A percentile compares a stretch with the other conserved stretches of the same genome.
phyloP scores from a whole-genome alignment of 1,140 invertebrate genomes.

The Centruroides sculpturatus region DNA sequence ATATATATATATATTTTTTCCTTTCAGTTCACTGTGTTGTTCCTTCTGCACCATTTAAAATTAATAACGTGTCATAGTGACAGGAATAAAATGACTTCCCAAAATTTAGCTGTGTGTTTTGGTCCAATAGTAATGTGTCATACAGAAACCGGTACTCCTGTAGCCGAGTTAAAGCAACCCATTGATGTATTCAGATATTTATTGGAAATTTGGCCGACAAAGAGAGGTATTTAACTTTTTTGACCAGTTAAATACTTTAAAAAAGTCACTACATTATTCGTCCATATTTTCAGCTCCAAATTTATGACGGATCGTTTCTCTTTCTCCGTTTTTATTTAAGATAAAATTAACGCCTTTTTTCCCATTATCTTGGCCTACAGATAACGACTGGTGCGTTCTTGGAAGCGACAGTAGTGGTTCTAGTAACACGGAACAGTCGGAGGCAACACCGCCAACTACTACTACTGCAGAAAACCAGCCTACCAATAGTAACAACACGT shows the following conservation, averaged over 20 bases:
- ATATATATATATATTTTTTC: constrained; percentile 1
- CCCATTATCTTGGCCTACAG: background rate
- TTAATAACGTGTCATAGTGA: constrained; percentile 76
- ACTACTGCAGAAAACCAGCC: background rate
- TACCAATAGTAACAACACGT: background rate
- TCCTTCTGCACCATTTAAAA: constrained; percentile 82
- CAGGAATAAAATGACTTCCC: constrained; percentile 89
- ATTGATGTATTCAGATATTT: constrained; percentile 34
- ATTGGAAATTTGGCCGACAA: constrained; percentile 75
- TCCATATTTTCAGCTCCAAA: too few species aligned
- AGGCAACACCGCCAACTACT: background rate
- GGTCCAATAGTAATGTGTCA: constrained; percentile 87
- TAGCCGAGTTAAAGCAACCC: constrained; percentile 18
- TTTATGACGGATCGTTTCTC: too few species aligned
- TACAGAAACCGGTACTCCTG: constrained; percentile 32
- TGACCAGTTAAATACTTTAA: background rate
- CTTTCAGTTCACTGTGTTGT: constrained; percentile 69
- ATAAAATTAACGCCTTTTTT: background rate
- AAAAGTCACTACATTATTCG: too few species aligned
- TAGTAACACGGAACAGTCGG: constrained; percentile 5
- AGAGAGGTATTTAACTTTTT: constrained; percentile 33
- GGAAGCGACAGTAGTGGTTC: constrained; percentile 9
- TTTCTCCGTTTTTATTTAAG: background rate
- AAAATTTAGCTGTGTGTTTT: constrained; percentile 81
- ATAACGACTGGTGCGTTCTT: background rate